Conservation (phyloP, 1,140 invertebrate species). For the Caenorhabditis briggsae region DNA sequence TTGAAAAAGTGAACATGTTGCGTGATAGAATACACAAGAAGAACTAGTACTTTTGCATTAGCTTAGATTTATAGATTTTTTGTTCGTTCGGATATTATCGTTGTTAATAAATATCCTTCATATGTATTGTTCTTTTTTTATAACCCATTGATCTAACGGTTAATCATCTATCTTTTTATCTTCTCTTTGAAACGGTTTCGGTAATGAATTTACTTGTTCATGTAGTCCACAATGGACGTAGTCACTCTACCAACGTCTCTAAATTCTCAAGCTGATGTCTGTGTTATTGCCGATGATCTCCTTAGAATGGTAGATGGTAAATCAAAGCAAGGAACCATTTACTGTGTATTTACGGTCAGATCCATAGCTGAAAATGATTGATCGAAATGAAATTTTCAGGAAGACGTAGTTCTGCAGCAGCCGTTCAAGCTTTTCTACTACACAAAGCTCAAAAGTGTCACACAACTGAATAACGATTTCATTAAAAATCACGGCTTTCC, state of each 20-base stretch:
- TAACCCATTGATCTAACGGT: neutral
- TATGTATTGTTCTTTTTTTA: neutral
- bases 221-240: neutral
- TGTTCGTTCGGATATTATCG: too few relatives aligned
- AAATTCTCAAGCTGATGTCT: neutral
- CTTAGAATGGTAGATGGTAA: neutral
- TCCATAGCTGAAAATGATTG: neutral
- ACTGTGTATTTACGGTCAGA: slow-evolving; percentile 7
- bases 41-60: neutral
- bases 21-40: slow-evolving; percentile 29
- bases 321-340: neutral
- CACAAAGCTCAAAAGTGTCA: neutral
- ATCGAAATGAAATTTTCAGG: neutral
- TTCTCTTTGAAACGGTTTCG: neutral
- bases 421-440: slow-evolving; percentile 23
- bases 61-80: too few relatives aligned
- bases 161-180: neutral
- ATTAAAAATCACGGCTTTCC: neutral
- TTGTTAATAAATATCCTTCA: neutral
- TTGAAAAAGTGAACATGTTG: slow-evolving; percentile 36
- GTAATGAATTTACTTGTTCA: neutral
- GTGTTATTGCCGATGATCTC: slow-evolving; percentile 16
- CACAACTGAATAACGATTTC: neutral
- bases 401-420: neutral
- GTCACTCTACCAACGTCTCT: neutral